Evolutionary conservation across 2,888 invertebrate species (phyloP).

Genomic region (Caenorhabditis wallacei): DNA sequence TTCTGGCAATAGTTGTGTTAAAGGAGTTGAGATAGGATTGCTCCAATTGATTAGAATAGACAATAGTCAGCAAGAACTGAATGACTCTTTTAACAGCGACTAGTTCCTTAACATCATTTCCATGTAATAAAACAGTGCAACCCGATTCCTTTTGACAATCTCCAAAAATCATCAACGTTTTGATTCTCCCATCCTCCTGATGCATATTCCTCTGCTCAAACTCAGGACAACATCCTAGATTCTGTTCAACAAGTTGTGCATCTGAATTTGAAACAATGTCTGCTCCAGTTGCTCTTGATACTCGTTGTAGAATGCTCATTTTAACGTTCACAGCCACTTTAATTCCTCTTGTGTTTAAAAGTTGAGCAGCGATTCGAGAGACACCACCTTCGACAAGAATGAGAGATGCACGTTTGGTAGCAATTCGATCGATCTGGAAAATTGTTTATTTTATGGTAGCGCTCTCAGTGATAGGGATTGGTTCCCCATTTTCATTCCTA

Average conservation of each 20-base stretch:
- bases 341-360: constrained; percentile 86
- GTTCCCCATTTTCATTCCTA: background rate
- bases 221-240: constrained; percentile 84
- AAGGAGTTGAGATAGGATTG: constrained; percentile 88
- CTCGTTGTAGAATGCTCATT: constrained; percentile 88
- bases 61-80: constrained; percentile 87
- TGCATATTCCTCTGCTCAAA: constrained; percentile 75
- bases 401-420: constrained; percentile 89
- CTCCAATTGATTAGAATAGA: constrained; percentile 95
- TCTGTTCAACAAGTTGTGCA: constrained; percentile 80
- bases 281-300: constrained; percentile 90
- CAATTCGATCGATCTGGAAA: constrained; percentile 78
- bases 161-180: constrained; percentile 88
- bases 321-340: constrained; percentile 70
- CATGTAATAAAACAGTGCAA: constrained; percentile 92
- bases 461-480: no score
- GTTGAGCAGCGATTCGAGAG: constrained; percentile 90
- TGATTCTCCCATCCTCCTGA: constrained; percentile 84
- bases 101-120: constrained; percentile 86
- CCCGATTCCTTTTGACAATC: constrained; percentile 92
- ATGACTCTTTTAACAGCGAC: constrained; percentile 78
- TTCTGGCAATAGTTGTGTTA: constrained; percentile 69
- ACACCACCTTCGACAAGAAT: constrained; percentile 94
- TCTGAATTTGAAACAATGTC: constrained; percentile 87
- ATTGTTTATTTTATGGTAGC: constrained; percentile 4